Conservation (phyloP, 1,140 invertebrate genomes). For the Drosophila burlai region DNA sequence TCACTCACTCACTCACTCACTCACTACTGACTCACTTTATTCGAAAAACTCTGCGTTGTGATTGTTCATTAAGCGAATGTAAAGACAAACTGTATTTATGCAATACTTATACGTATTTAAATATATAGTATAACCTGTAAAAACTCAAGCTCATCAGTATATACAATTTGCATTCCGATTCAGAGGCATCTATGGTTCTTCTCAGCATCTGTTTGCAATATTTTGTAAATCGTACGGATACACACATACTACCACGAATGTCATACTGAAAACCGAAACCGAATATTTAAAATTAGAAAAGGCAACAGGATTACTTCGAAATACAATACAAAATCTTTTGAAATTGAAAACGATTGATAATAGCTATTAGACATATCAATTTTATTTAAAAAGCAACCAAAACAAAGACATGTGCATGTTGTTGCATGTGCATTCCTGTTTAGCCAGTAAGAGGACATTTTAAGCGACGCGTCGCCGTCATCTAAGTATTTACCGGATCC, state of each 20-base stretch:
- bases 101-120: constrained; percentile 49
- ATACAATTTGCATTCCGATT: constrained; percentile 50
- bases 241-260: constrained; percentile 44
- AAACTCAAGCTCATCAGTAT: constrained; percentile 54
- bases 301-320: constrained; percentile 69
- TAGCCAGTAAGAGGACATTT: constrained; percentile 66
- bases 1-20: constrained; percentile 35
- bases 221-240: constrained; percentile 50
- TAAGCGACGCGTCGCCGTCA: constrained; percentile 30
- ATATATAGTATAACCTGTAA: constrained; percentile 37
- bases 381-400: constrained; percentile 61
- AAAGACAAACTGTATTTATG: constrained; percentile 60
- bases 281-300: constrained; percentile 28
- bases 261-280: constrained; percentile 36
- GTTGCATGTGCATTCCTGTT: constrained; percentile 59
- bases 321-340: constrained; percentile 73
- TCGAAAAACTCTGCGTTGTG: constrained; percentile 84
- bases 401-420: constrained; percentile 54
- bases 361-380: constrained; percentile 85
- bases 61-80: constrained; percentile 84
- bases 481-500: constrained; percentile 35
- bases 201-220: constrained; percentile 46
- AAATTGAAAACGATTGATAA: constrained; percentile 85
- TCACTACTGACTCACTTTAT: constrained; percentile 54
- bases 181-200: constrained; percentile 34